Evolutionary conservation across 2,797 vertebrate genomes (phyloP).

Genomic region (Falco berigora): DNA sequence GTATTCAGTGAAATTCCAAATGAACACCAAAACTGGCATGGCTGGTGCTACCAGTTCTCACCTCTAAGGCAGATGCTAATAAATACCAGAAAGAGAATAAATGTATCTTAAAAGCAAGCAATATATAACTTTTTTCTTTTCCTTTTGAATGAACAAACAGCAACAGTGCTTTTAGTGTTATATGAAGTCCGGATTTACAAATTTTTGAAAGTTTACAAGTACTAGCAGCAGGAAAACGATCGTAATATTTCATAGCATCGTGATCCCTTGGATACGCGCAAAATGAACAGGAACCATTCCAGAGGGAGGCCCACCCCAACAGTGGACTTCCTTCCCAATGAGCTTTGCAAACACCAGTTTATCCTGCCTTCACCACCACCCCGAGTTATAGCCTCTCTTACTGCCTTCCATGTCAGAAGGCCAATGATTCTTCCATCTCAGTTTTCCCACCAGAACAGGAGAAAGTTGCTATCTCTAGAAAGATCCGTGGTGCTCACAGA

Average conservation of each 20-base stretch:
- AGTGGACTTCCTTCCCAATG: neutral
- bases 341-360: neutral
- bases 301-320: accelerated
- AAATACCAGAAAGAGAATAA: neutral
- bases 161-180: neutral
- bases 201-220: neutral
- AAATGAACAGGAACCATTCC: neutral
- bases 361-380: accelerated
- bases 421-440: neutral
- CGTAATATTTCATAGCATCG: accelerated
- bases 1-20: neutral
- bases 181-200: neutral
- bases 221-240: neutral
- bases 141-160: neutral
- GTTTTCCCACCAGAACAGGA: neutral
- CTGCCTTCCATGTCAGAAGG: neutral
- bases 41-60: neutral
- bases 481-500: neutral
- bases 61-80: neutral
- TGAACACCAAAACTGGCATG: neutral
- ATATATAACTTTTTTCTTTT: neutral
- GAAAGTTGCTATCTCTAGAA: neutral
- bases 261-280: neutral
- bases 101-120: neutral
- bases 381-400: neutral